These are phyloP conservation scores for Peromyscus aztecus DNA, from an alignment of 2,797 vertebrate genomes.

Conservation along the genomic window DNA sequence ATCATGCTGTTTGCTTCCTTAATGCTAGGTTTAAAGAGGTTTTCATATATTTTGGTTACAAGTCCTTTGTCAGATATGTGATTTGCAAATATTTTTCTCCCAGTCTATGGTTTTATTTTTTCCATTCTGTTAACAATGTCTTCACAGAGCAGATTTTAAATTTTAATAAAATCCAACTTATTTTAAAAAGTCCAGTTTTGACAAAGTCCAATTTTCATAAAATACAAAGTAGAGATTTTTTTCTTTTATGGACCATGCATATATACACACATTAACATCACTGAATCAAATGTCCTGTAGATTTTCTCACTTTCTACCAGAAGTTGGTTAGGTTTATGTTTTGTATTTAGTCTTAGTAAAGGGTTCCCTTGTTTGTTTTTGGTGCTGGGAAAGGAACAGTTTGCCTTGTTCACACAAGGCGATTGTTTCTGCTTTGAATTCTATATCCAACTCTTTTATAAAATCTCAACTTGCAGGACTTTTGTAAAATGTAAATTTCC, in stretches of 20 bases:
- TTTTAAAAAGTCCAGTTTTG: conserved; percentile 18
- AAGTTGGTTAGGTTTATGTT: background rate
- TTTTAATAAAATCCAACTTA: conserved; percentile 30
- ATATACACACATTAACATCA: background rate
- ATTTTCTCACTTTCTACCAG: conserved; percentile 8
- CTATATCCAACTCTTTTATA: background rate
- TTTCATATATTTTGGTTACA: conserved; percentile 48
- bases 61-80: conserved; percentile 46
- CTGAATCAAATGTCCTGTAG: background rate
- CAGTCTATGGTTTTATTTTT: background rate
- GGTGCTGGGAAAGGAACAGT: background rate
- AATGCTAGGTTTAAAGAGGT: conserved; percentile 46
- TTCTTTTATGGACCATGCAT: background rate
- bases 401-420: background rate
- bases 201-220: conserved; percentile 12
- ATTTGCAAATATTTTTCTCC: conserved; percentile 58
- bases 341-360: conserved; percentile 48
- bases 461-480: conserved; percentile 15
- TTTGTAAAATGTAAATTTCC: conserved; percentile 28
- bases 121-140: background rate
- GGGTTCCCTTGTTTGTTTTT: background rate
- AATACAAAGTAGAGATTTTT: background rate
- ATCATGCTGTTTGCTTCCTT: conserved; percentile 56
- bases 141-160: conserved; percentile 41
- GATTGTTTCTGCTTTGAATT: background rate